Percentiles rank a stretch among this genome's conserved stretches.
These are phyloP conservation scores for Tinea trinotella DNA, from an alignment of 2,888 invertebrate genomes.

Conservation along the genomic window DNA sequence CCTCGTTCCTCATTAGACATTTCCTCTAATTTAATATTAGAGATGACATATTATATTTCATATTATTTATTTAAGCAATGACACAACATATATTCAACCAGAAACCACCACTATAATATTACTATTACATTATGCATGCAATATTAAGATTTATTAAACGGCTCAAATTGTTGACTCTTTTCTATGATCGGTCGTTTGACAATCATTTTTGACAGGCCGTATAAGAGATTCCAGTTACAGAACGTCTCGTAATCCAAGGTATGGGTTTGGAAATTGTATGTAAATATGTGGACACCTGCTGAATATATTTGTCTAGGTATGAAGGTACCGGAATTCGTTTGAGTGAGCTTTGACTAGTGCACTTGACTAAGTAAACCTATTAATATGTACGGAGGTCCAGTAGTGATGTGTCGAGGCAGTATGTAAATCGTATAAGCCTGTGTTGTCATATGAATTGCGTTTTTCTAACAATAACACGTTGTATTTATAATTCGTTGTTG, in stretches of 20 bases:
- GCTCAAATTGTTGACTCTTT: slow-evolving; percentile 12
- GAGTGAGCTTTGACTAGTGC: slow-evolving; percentile 53
- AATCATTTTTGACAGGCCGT: slow-evolving; percentile 18
- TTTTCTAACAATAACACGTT: background rate
- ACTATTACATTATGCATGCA: slow-evolving; percentile 9
- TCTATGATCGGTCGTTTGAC: slow-evolving; percentile 15
- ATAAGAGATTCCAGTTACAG: slow-evolving; percentile 33
- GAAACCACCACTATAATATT: background rate
- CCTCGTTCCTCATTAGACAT: background rate
- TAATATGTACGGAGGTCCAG: slow-evolving; percentile 42
- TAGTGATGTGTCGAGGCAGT: slow-evolving; percentile 45
- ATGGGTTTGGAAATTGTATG: slow-evolving; percentile 65
- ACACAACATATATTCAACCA: background rate
- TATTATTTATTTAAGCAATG: background rate
- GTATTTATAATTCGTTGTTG: background rate
- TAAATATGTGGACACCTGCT: slow-evolving; percentile 68
- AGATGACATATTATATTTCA: background rate
- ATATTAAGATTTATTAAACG: slow-evolving; percentile 13
- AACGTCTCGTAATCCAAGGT: slow-evolving; percentile 48
- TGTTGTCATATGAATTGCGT: slow-evolving; percentile 13
- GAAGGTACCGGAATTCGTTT: slow-evolving; percentile 11
- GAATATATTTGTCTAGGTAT: slow-evolving; percentile 53
- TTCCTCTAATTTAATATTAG: background rate
- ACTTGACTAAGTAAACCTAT: slow-evolving; percentile 62
- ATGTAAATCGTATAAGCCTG: slow-evolving; percentile 29